Evolutionary conservation across 2,113 vertebrate species (phyloP), one percentile per base, ranked within the genome.

Genomic region (Sminthopsis crassicaudata): DNA sequence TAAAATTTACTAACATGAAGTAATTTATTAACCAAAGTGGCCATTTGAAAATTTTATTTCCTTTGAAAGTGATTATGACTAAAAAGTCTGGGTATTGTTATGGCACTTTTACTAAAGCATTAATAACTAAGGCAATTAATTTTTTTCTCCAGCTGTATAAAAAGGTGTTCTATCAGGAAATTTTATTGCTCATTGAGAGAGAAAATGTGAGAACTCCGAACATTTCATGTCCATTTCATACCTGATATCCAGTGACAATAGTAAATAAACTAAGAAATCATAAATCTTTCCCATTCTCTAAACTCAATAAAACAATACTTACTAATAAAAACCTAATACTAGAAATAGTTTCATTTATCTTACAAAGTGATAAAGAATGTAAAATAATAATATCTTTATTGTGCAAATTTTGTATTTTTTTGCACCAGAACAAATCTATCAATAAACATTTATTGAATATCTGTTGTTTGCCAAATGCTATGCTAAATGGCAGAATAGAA

Each of bases 1-100:
- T 24, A 55, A 88, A 96, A 92, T 95, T 96, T 94, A 88, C 93
- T 93, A 95, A 95, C 89, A 96, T 92, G 3, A 92, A 96, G 94
- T 84, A 93, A 96, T 23, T 90, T 96, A 96, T 92, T 36, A 92
- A 91, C 22, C 53, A 90, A 97, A 95, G 27, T 92, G 92, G 36
- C 11, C 92, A 91, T 96, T 96, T 95, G 60, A 95, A 96, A 76
- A 90, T 88, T 93, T 92, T 91, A 91, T 94, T 52, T 96, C 42
- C n/a, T 25, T 96, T 96, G n/a, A 93, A 96, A 96, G 91, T 91
- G 46, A 95, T 90, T 95, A 90, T 94, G 90, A 10, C 92, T 93
- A 94, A 90, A 95, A 96, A 94, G 92, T 93, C 88, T 94, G 76
- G 46, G 94, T 92, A 96, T 42, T 84, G 42, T 24, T 42, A 91